These are phyloP conservation scores for Thunnus maccoyii DNA, from an alignment of 2,113 vertebrate species.

Conservation along the genomic window DNA sequence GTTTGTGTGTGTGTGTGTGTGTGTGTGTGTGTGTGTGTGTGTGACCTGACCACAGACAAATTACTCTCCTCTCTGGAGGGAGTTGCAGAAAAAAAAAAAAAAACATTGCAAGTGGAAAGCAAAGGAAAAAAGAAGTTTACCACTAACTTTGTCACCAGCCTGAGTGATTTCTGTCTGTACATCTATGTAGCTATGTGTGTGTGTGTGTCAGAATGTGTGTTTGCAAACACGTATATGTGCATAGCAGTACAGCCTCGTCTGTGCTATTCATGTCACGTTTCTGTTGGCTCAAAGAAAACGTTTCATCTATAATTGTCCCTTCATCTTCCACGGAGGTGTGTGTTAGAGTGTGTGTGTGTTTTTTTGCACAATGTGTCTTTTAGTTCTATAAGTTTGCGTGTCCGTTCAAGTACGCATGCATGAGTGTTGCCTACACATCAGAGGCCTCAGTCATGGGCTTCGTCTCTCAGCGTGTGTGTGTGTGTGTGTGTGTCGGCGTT, in stretches of 20 bases:
- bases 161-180: conserved; percentile 35
- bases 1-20: not conserved
- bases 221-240: conserved; percentile 18
- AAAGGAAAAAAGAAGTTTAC: conserved; percentile 9
- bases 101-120: conserved; percentile 9
- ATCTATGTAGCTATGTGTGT: conserved; percentile 7
- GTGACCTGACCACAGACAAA: conserved; percentile 38
- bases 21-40: conserved; percentile 7
- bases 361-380: conserved; percentile 52
- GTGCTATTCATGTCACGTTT: conserved; percentile 65
- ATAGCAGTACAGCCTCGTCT: conserved; percentile 15
- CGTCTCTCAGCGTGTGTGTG: conserved; percentile 30
- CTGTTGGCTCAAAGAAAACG: conserved; percentile 63
- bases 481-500: conserved; percentile 22
- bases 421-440: conserved; percentile 26
- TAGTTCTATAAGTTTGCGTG: conserved; percentile 34
- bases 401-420: conserved; percentile 34
- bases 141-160: conserved; percentile 21
- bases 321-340: conserved; percentile 68
- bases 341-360: conserved; percentile 50
- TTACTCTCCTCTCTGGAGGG: conserved; percentile 26
- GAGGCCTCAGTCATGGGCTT: conserved; percentile 53
- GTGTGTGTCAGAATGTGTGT: conserved; percentile 38
- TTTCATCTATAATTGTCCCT: conserved; percentile 73
- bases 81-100: conserved; percentile 13